phyloP scores from a whole-genome alignment of 2,113 vertebrate species.

The Oriolus oriolus region DNA sequence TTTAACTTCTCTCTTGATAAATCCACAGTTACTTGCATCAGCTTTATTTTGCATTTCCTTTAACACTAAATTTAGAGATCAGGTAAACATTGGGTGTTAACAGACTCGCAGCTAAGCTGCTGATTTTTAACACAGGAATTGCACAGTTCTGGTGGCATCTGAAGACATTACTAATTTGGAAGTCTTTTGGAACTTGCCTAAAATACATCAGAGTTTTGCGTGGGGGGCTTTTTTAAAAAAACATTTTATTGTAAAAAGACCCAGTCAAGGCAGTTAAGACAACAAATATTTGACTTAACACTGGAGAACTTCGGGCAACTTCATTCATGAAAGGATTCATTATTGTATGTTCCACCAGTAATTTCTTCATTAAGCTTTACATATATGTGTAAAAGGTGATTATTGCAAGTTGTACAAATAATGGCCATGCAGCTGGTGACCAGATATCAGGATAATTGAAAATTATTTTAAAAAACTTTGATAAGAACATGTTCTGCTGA shows the following conservation, averaged over 20 bases:
- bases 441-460: not conserved
- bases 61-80: not conserved
- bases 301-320: not conserved
- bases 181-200: not conserved
- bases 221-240: not conserved
- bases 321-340: not conserved
- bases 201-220: not conserved
- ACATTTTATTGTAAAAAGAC: not conserved
- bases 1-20: not conserved
- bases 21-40: not conserved
- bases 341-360: not conserved
- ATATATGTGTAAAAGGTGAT: not conserved
- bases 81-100: not conserved
- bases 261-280: not conserved
- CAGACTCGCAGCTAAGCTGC: not conserved
- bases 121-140: not conserved
- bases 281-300: not conserved
- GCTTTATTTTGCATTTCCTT: not conserved
- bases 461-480: not conserved
- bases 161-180: not conserved
- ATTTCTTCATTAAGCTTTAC: not conserved
- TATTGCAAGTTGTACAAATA: not conserved
- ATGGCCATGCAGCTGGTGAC: not conserved
- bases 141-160: not conserved
- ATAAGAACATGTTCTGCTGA: not conserved